phyloP scores from a whole-genome alignment of 2,113 vertebrate species.

The Colaptes auratus region DNA sequence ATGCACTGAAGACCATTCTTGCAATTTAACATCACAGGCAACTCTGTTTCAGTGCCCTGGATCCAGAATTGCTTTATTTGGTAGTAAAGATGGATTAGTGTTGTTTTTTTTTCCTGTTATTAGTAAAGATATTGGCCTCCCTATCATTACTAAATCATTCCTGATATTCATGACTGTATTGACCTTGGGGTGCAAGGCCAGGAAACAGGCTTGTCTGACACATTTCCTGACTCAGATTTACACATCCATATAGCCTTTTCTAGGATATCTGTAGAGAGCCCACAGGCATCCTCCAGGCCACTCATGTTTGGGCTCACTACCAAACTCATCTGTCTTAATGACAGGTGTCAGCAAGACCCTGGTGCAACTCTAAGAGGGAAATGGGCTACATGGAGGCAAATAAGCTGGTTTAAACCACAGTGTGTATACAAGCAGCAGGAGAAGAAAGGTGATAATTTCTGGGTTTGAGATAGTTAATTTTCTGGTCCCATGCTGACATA shows the following conservation, averaged over 20 bases:
- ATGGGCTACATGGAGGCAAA: neutral
- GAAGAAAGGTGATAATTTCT: neutral
- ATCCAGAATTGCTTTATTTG: neutral
- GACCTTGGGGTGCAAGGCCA: constrained; percentile 48
- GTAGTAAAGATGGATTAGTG: neutral
- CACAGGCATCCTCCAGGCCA: constrained; percentile 25
- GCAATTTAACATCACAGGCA: neutral
- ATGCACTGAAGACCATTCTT: neutral
- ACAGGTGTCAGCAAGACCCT: constrained; percentile 21
- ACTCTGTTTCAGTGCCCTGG: neutral
- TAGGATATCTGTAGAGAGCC: constrained; percentile 26
- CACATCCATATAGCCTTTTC: neutral
- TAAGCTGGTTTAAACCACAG: neutral
- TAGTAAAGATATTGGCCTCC: neutral
- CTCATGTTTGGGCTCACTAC: neutral
- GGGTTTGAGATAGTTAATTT: neutral
- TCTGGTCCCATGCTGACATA: neutral
- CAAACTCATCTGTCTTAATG: constrained; percentile 42
- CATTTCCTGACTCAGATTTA: constrained; percentile 47
- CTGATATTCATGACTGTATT: neutral
- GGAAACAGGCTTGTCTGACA: constrained; percentile 63
- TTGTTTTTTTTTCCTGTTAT: constrained; percentile 1
- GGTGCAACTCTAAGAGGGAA: neutral
- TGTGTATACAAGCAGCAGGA: neutral
- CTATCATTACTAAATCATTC: neutral